Conservation (phyloP, 1,140 invertebrate genomes). For the Hydropsyche tenuis region DNA sequence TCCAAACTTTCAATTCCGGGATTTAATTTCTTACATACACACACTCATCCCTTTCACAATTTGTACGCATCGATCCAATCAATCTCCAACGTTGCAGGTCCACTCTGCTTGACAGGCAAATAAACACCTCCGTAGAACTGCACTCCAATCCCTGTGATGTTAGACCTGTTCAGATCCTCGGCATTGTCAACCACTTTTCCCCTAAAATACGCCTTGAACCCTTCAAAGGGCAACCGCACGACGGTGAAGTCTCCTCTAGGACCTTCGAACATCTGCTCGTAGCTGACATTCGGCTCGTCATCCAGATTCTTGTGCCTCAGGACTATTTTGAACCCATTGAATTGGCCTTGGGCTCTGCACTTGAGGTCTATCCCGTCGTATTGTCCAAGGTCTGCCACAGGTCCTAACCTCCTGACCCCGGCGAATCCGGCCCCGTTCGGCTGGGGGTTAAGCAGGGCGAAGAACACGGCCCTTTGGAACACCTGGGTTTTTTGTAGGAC, state of each 20-base stretch:
- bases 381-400: slow-evolving; percentile 61
- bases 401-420: slow-evolving; percentile 62
- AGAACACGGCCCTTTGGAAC: slow-evolving; percentile 71
- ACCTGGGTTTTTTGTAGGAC: slow-evolving; percentile 65
- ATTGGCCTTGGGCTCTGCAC: slow-evolving; percentile 67
- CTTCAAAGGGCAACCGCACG: slow-evolving; percentile 62
- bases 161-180: slow-evolving; percentile 64
- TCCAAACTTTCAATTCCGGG: too few relatives aligned
- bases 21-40: too few relatives aligned
- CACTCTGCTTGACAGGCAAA: slow-evolving; percentile 68
- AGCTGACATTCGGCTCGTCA: slow-evolving; percentile 65
- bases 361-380: slow-evolving; percentile 63
- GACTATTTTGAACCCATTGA: slow-evolving; percentile 68
- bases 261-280: slow-evolving; percentile 70
- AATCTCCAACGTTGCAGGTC: slow-evolving; percentile 71
- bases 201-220: slow-evolving; percentile 71
- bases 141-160: slow-evolving; percentile 70
- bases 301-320: slow-evolving; percentile 66
- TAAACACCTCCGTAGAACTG: slow-evolving; percentile 77
- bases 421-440: slow-evolving; percentile 75
- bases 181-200: slow-evolving; percentile 64
- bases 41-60: slow-evolving; percentile 37
- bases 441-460: slow-evolving; percentile 72
- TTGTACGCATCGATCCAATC: slow-evolving; percentile 67
- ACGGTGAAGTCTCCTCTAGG: slow-evolving; percentile 63